These are phyloP conservation scores for Tinea semifulvella DNA, from an alignment of 2,888 invertebrate species.

Conservation along the genomic window DNA sequence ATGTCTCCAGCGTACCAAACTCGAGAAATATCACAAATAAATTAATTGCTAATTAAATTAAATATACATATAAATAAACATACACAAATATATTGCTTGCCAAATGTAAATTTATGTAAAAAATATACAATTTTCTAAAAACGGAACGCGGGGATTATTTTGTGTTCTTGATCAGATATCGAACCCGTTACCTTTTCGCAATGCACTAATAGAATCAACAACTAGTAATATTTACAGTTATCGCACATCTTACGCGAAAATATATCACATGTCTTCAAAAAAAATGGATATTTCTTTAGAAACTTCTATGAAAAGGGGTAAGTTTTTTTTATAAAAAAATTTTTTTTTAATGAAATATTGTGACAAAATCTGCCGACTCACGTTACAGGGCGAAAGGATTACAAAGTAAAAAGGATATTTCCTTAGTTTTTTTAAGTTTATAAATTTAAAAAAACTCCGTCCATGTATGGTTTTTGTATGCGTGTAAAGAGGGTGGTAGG, in stretches of 20 bases:
- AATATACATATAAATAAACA: no score
- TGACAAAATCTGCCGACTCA: slow-evolving; percentile 58
- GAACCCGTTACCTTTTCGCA: no score
- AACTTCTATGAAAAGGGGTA: slow-evolving; percentile 43
- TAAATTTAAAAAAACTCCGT: slow-evolving; percentile 1
- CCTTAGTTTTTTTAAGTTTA: neutral
- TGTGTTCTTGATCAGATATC: no score
- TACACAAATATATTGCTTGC: no score
- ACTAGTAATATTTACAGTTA: slow-evolving; percentile 1
- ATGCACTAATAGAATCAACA: neutral
- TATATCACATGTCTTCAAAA: slow-evolving; percentile 39
- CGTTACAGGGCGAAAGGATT: slow-evolving; percentile 36
- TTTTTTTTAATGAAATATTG: slow-evolving; percentile 49
- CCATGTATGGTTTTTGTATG: slow-evolving; percentile 1
- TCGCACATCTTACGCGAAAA: slow-evolving; percentile 22
- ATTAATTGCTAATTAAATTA: no score
- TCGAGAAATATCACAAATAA: no score
- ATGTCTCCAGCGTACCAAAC: no score
- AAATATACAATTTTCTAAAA: no score
- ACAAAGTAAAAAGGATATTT: slow-evolving; percentile 15
- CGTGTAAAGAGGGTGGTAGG: slow-evolving; percentile 6
- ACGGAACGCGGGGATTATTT: no score
- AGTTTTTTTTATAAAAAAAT: slow-evolving; percentile 35
- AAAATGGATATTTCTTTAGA: slow-evolving; percentile 21
- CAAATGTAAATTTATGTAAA: no score